These are phyloP conservation scores for Nemotelus pantherinus DNA, from an alignment of 2,888 invertebrate species.

Conservation along the genomic window DNA sequence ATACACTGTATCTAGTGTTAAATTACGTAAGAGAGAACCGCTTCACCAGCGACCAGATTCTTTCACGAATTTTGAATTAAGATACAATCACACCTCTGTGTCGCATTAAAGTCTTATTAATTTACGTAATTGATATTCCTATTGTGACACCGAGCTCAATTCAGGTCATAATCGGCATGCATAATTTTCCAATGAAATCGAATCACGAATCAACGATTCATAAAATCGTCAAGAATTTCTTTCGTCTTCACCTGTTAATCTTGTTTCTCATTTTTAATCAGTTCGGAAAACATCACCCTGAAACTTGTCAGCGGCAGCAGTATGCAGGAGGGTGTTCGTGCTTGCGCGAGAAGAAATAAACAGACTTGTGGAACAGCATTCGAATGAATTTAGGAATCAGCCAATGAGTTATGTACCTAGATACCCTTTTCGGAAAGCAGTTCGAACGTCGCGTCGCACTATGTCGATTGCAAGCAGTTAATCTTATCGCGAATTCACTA, in stretches of 20 bases:
- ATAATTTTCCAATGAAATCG: too few relatives aligned
- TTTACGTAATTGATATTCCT: too few relatives aligned
- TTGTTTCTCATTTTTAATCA: not conserved
- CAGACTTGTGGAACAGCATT: slow-evolving; percentile 2
- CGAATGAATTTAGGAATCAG: not conserved
- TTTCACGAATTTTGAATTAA: too few relatives aligned
- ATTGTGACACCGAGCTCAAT: not conserved
- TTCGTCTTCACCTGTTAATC: not conserved
- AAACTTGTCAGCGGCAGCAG: too few relatives aligned
- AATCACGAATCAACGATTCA: too few relatives aligned
- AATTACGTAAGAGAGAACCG: too few relatives aligned
- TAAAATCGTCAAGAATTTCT: not conserved
- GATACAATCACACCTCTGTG: too few relatives aligned
- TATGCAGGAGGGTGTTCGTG: too few relatives aligned
- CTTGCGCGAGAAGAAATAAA: not conserved
- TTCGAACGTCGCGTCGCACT: not conserved
- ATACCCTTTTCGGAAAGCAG: not conserved
- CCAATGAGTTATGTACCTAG: slow-evolving; percentile 5
- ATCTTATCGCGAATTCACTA: slow-evolving; percentile 7
- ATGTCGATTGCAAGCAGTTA: not conserved
- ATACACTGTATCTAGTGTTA: too few relatives aligned
- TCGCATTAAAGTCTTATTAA: too few relatives aligned
- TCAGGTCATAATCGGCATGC: not conserved
- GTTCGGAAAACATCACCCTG: not conserved
- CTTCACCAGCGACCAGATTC: too few relatives aligned